Percentiles rank a stretch among this genome's conserved stretches.
Conservation (phyloP, 2,797 vertebrate species). For the Dallia pectoralis region DNA sequence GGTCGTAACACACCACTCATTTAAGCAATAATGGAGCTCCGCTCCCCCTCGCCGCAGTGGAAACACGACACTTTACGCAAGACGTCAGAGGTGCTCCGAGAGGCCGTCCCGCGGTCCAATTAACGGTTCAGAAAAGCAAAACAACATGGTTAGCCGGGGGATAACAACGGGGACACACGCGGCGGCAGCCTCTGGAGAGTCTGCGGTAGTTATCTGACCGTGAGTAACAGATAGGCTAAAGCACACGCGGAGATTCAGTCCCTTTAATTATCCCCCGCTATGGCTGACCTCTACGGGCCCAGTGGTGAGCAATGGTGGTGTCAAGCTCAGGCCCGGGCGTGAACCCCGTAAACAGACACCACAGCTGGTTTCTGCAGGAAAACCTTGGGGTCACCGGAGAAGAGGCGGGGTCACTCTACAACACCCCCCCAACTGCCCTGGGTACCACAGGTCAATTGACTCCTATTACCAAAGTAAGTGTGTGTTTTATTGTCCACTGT, state of each 20-base stretch:
- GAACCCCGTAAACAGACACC: conserved; percentile 17
- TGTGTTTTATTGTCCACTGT: background rate
- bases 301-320: conserved; percentile 43
- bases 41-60: conserved; percentile 37
- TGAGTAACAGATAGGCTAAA: conserved; percentile 60
- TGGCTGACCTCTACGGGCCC: conserved; percentile 4
- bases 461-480: background rate
- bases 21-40: no score
- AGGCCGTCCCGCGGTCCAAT: conserved; percentile 42
- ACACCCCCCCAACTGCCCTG: no score
- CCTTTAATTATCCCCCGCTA: conserved; percentile 57
- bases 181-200: conserved; percentile 28
- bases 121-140: conserved; percentile 31
- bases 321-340: conserved; percentile 29
- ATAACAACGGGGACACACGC: conserved; percentile 45
- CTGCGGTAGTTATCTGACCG: conserved; percentile 27
- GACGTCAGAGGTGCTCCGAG: conserved; percentile 29
- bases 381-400: background rate
- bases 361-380: background rate
- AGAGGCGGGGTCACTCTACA: no score
- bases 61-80: conserved; percentile 50
- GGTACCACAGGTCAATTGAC: conserved; percentile 6
- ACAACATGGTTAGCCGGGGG: conserved; percentile 41
- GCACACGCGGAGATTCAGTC: conserved; percentile 50
- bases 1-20: no score